Base-by-base conservation (phyloP, 2,888 invertebrate genomes). In the Cosmopolites sordidus region DNA sequence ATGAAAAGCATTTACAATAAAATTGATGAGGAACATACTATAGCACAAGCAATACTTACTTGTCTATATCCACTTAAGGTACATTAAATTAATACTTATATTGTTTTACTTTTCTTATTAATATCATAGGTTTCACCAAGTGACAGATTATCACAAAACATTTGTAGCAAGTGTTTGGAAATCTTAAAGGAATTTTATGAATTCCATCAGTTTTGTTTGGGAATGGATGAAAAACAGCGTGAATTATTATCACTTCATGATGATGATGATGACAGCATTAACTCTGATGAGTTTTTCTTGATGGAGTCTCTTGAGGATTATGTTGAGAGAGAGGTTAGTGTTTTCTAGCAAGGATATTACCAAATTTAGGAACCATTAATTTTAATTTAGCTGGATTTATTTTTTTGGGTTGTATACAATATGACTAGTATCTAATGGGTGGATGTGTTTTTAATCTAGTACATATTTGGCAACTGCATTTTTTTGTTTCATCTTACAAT, bases 171-270 rank as follows among this genome's bases (percentile, higher is more conserved):
- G 15, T 73, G 72, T 48, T 58, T 65, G 12, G 51, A 60, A 18
- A 59, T 46, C 3, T 33, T 73, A 17, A 59, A 58, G 39, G 50
- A 59, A n/a, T 66, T 64, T 33, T 63, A 68, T 42, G 63, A 66
- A 43, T 70, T 72, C 58, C 58, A 68, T 42, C 60, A 59, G 15
- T 60, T 59, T 45, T 70, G 70, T 47, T 39, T 71, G n/a, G 53
- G 61, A 54, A 64, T 62, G 16, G 65, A 69, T 40, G 54, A 55
- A 33, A 58, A 47, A 37, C 59, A 64, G 47, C 51, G 58, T 29
- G 50, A 60, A 33, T 33, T 33, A 12, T 6, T 33, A n/a, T 33
- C 33, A 9, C 11, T 33, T 11, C 5, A 33, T 12, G 11, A 33
- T 33, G 33, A 33, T 12, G 27, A 27, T 27, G 27, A 27, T 27